These are phyloP conservation scores for Cladopsammia gracilis DNA, from an alignment of 64 coral and sea anemone genomes.

Conservation along the genomic window DNA sequence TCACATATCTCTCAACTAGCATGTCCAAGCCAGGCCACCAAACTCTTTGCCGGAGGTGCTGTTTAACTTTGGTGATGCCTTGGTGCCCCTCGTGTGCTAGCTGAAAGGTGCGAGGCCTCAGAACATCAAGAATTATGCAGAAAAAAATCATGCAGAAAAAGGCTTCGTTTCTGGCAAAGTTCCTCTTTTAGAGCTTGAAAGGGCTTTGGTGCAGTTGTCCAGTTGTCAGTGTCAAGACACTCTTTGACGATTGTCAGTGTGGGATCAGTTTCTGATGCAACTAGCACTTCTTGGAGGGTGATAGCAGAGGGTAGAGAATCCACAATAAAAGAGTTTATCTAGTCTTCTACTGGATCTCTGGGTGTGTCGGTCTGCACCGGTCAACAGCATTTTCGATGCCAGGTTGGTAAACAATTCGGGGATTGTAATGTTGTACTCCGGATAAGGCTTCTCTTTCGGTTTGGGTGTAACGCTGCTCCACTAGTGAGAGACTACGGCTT, in stretches of 20 bases:
- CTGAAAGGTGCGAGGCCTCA: not conserved
- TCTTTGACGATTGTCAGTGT: not conserved
- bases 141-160: not conserved
- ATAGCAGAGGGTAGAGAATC: not conserved
- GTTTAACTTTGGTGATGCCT: not conserved
- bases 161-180: slow-evolving; percentile 9
- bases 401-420: not conserved
- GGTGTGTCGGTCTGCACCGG: not conserved
- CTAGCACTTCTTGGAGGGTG: not conserved
- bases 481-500: not conserved
- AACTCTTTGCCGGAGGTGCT: not conserved
- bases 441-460: not conserved
- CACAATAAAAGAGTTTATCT: not conserved
- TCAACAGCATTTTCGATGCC: slow-evolving; percentile 7
- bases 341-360: not conserved
- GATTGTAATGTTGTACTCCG: not conserved
- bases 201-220: slow-evolving; percentile 8
- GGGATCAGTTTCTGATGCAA: not conserved
- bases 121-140: not conserved
- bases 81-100: not conserved
- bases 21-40: no score
- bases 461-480: slow-evolving; percentile 11
- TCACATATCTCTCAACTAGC: not conserved
- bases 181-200: slow-evolving; percentile 5
- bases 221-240: slow-evolving; percentile 1